Percentiles rank a stretch among this genome's conserved stretches.
Conservation (phyloP, 2,797 vertebrate species). For the Chelon auratus region DNA sequence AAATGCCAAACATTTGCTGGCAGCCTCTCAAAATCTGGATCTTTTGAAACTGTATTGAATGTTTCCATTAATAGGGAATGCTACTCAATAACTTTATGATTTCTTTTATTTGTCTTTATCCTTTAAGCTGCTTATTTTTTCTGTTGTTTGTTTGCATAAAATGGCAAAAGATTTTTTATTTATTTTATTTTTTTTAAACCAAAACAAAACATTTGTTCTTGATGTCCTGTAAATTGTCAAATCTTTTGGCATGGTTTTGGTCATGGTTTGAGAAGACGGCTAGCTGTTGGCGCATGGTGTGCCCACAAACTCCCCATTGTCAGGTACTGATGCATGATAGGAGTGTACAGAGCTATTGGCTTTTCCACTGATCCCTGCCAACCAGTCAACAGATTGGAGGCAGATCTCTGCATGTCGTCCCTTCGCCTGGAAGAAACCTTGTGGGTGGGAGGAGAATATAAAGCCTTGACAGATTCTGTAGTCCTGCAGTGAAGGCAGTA, state of each 20-base stretch:
- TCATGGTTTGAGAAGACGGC: neutral
- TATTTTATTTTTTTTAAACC: no score
- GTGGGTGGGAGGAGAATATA: conserved; percentile 32
- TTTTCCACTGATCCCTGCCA: conserved; percentile 54
- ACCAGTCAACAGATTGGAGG: conserved; percentile 65
- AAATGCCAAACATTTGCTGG: neutral
- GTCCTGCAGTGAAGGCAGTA: conserved; percentile 41
- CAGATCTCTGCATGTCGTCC: conserved; percentile 20
- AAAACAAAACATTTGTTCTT: no score
- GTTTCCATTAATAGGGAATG: no score
- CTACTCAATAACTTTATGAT: no score
- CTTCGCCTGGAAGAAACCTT: conserved; percentile 39
- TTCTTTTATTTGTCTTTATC: no score
- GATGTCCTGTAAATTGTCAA: neutral
- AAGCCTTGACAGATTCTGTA: conserved; percentile 43
- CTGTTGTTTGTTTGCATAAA: no score
- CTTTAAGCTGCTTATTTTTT: no score
- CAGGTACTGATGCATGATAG: conserved; percentile 42
- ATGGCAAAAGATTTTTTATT: no score
- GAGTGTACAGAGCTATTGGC: conserved; percentile 37
- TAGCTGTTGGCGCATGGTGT: neutral
- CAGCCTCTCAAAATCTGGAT: neutral
- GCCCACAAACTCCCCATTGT: conserved; percentile 2
- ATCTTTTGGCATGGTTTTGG: neutral
- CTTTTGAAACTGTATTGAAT: neutral